phyloP scores from a whole-genome alignment of 2,797 vertebrate genomes.

The Anas flavirostris region DNA sequence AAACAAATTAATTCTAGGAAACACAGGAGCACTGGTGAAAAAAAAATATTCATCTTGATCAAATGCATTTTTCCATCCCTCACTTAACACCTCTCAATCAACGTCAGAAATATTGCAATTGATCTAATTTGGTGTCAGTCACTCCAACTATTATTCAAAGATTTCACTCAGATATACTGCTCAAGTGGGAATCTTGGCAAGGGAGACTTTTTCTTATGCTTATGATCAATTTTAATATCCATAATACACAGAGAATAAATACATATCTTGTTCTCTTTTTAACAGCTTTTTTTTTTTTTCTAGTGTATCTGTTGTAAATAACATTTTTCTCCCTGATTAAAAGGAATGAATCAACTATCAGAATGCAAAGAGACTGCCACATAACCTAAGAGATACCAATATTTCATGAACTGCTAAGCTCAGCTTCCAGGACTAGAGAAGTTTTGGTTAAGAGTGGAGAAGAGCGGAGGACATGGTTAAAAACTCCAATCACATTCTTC shows the following conservation, averaged over 20 bases:
- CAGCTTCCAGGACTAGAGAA: not conserved
- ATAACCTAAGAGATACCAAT: not conserved
- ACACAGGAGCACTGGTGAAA: not conserved
- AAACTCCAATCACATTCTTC: not conserved
- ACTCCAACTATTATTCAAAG: not conserved
- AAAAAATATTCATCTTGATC: conserved; percentile 27
- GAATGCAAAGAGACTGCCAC: not conserved
- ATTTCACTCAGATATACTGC: not conserved
- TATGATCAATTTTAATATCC: not conserved
- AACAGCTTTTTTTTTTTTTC: not conserved
- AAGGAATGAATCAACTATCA: not conserved
- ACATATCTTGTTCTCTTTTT: not conserved
- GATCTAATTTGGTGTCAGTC: not conserved
- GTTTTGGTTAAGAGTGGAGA: not conserved
- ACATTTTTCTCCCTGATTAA: not conserved
- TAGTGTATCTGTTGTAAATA: not conserved
- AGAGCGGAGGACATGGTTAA: rapidly evolving
- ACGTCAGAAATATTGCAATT: not conserved
- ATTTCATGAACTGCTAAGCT: not conserved
- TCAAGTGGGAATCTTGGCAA: not conserved
- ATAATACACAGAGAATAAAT: not conserved
- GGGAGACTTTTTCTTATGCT: not conserved
- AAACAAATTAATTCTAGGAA: not conserved
- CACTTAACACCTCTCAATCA: conserved; percentile 23
- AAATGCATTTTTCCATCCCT: not conserved